Conservation (phyloP, 1,140 invertebrate genomes). For the Berghia stephanieae region DNA sequence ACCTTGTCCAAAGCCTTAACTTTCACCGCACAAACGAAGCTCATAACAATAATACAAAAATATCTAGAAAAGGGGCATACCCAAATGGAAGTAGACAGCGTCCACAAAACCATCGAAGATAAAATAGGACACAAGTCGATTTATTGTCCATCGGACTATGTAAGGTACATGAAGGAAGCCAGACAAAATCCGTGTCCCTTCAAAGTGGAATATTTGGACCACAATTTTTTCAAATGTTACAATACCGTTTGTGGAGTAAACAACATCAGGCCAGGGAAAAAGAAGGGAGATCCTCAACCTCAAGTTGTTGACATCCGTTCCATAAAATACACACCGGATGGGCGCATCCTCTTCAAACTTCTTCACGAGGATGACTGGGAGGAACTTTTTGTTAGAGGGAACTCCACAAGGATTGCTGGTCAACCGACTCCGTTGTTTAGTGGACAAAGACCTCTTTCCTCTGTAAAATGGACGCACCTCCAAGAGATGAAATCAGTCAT, state of each 20-base stretch:
- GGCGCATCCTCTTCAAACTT: constrained; percentile 17
- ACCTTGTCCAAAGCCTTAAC: constrained; percentile 59
- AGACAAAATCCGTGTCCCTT: constrained; percentile 6
- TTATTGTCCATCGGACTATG: constrained; percentile 26
- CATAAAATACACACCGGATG: constrained; percentile 24
- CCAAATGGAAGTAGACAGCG: constrained; percentile 65
- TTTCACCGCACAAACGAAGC: constrained; percentile 43
- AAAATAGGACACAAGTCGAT: constrained; percentile 25
- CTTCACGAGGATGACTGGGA: background rate
- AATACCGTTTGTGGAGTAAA: too few relatives aligned
- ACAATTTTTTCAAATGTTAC: constrained; percentile 11
- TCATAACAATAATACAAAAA: constrained; percentile 62
- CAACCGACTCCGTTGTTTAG: background rate
- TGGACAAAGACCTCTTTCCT: background rate
- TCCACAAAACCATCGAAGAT: constrained; percentile 48
- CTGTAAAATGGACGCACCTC: constrained; percentile 17
- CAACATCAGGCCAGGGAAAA: constrained; percentile 10
- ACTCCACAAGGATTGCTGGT: background rate
- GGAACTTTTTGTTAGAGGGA: background rate
- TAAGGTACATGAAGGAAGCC: constrained; percentile 20
- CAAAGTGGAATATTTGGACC: constrained; percentile 7
- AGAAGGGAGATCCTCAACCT: background rate
- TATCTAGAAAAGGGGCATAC: constrained; percentile 65
- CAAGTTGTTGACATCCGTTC: constrained; percentile 14
- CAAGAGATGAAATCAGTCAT: constrained; percentile 26